Evolutionary conservation across 2,797 vertebrate species (phyloP), one percentile per base, ranked within the genome.

Genomic region (Acanthornis magna): DNA sequence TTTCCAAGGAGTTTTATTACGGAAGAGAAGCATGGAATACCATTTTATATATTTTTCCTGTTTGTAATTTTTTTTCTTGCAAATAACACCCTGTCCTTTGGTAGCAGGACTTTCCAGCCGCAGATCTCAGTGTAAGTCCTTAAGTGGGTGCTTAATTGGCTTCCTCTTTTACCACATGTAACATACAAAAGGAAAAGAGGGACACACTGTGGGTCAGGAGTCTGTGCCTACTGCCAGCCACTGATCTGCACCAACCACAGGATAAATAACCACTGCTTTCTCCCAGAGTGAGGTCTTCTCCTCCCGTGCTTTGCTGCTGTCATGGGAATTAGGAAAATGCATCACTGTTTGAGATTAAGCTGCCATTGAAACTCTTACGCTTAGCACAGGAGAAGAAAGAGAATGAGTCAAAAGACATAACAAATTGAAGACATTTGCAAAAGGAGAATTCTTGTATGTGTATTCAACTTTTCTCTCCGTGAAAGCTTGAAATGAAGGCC

Each of bases 1-100:
- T 96, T 95, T 94, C 85, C 77, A 90, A 77, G 55, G 57, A 73
- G 60, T 45, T 86, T 70, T 73, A 55, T 88, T 87, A 15, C 5
- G 20, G 25, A 73, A 4, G 4, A 84, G 91, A 81, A 93, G 13
- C 22, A 70, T 11, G 48, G 38, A 91, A 93, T 85, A 42, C 11
- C 2, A 47, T 85, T 87, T 93, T 53, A 34, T 74, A 11, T 51
- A 62, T 4, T 92, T 80, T 32, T n/a, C 4, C 5, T n/a, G 9
- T 50, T 36, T 51, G 11, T 21, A 10, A 34, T 50, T 21, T 45
- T 27, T 48, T 38, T 13, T 3, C 25, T 66, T 85, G n/a, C 21
- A 40, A 63, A 74, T 42, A 62, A 62, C 17, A 51, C 8, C 18
- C 10, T 34, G 27, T 36, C 23, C 54, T 81, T 62, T 85, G 25